Evolutionary conservation across 2,888 invertebrate species (phyloP).

Genomic region (Xestia ashworthii): DNA sequence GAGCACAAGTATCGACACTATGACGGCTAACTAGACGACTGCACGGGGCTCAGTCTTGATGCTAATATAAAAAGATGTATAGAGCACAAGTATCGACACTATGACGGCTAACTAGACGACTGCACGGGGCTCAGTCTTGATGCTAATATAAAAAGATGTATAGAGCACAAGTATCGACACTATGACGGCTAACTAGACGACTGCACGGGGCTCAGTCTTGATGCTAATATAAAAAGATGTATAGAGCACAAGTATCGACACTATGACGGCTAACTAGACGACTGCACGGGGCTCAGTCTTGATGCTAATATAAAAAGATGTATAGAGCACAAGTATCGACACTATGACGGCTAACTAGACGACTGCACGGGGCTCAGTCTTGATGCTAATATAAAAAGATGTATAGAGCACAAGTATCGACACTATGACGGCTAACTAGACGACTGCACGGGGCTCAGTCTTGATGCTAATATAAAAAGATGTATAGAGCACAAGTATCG

Average conservation of each 20-base stretch:
- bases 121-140: constrained; percentile 5
- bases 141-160: constrained; percentile 78
- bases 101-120: constrained; percentile 47
- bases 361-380: constrained; percentile 5
- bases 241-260: constrained; percentile 75
- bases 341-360: constrained; percentile 53
- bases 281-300: neutral
- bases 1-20: constrained; percentile 71
- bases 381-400: constrained; percentile 74
- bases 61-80: constrained; percentile 79
- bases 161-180: constrained; percentile 74
- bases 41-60: constrained; percentile 15
- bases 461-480: constrained; percentile 73
- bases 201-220: neutral
- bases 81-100: constrained; percentile 72
- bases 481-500: constrained; percentile 78
- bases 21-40: constrained; percentile 47
- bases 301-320: constrained; percentile 75
- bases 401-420: constrained; percentile 77
- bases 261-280: constrained; percentile 50
- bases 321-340: constrained; percentile 76
- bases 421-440: constrained; percentile 55
- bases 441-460: constrained; percentile 8
- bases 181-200: constrained; percentile 49
- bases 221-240: constrained; percentile 77